phyloP scores from a whole-genome alignment of 1,140 invertebrate genomes.

The Pantala flavescens region DNA sequence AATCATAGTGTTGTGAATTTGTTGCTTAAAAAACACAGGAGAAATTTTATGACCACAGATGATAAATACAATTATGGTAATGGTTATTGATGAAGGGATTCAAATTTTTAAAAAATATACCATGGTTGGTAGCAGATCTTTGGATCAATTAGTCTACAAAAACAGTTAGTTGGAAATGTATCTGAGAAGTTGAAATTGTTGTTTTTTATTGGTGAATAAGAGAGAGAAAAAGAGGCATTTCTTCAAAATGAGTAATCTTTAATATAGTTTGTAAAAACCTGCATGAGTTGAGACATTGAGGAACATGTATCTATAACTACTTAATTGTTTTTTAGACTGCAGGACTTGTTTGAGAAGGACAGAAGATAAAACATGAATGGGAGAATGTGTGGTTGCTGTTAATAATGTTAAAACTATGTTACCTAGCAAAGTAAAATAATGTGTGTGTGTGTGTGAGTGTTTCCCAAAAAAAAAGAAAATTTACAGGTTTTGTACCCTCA shows the following conservation, averaged over 20 bases:
- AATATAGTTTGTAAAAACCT: not conserved
- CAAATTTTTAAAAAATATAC: not conserved
- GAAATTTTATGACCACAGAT: not conserved
- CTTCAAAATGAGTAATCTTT: slow-evolving; percentile 1
- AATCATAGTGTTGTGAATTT: not conserved
- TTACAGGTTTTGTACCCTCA: slow-evolving; percentile 1
- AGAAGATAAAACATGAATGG: not conserved
- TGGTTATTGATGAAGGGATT: not conserved
- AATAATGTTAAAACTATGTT: slow-evolving; percentile 9
- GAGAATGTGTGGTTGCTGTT: not conserved
- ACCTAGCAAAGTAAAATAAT: not conserved
- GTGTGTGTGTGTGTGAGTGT: not conserved
- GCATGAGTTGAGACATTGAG: not conserved
- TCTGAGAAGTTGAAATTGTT: not conserved
- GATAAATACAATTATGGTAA: not conserved
- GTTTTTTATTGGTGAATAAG: not conserved
- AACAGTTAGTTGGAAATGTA: not conserved
- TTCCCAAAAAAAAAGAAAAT: slow-evolving; percentile 3
- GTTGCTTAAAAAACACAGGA: not conserved
- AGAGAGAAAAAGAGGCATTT: slow-evolving; percentile 9
- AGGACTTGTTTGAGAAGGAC: not conserved
- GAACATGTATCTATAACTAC: not conserved
- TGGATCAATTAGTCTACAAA: not conserved
- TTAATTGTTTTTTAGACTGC: not conserved
- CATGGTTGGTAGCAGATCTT: not conserved